Percentiles rank a stretch among this genome's conserved stretches.
Conservation (phyloP, 2,888 invertebrate species). For the Hanleya hanleyi region DNA sequence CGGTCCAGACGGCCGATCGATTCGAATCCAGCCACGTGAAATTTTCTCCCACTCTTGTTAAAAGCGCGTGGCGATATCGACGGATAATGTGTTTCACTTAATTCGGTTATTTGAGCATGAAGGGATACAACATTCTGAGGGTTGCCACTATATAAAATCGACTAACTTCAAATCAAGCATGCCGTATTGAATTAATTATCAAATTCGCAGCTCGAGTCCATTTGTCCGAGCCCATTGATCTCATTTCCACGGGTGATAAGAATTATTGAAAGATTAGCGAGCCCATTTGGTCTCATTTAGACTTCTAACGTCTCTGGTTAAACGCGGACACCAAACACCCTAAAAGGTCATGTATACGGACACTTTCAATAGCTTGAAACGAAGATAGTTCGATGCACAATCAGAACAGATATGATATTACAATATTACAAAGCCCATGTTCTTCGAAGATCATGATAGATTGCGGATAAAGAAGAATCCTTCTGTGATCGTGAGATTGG, state of each 20-base stretch:
- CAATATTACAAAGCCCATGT: no score
- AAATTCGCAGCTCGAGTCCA: not conserved
- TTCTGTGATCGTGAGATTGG: no score
- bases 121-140: not conserved
- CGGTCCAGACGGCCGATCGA: not conserved
- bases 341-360: not conserved
- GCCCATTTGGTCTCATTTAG: no score
- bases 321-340: not conserved
- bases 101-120: not conserved
- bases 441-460: no score
- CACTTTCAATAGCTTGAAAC: no score
- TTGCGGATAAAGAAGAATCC: no score
- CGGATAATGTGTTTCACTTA: not conserved
- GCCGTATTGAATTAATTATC: not conserved
- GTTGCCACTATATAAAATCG: not conserved
- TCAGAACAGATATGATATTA: no score
- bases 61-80: not conserved
- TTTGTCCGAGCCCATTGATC: no score
- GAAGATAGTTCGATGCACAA: not conserved
- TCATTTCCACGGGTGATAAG: no score
- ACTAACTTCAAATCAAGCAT: not conserved
- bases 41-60: not conserved
- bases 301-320: not conserved
- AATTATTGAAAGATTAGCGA: no score
- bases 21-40: not conserved